These are phyloP conservation scores for Argentina silus DNA, from an alignment of 2,797 vertebrate genomes.

Conservation along the genomic window DNA sequence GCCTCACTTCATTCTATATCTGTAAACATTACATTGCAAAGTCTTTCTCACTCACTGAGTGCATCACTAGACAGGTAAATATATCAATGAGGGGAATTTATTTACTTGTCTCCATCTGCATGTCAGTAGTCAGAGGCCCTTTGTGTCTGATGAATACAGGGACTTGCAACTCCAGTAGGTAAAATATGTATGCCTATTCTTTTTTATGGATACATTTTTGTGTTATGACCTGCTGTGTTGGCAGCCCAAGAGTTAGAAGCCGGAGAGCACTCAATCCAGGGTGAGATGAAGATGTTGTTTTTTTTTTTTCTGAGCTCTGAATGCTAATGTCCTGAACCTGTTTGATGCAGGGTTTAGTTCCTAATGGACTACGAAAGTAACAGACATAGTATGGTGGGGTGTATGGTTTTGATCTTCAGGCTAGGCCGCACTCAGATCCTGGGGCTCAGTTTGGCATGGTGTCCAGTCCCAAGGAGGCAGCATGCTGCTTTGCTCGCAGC, in stretches of 20 bases:
- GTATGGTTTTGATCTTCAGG: constrained; percentile 24
- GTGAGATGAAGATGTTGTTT: constrained; percentile 28
- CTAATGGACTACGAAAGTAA: constrained; percentile 47
- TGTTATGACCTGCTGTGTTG: constrained; percentile 23
- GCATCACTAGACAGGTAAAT: constrained; percentile 40
- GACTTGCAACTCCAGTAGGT: constrained; percentile 6
- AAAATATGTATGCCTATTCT: constrained; percentile 9
- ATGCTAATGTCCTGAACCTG: constrained; percentile 23
- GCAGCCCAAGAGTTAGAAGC: constrained; percentile 24
- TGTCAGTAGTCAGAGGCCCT: neutral
- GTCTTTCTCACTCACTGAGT: constrained; percentile 39
- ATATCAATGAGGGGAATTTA: constrained; percentile 5
- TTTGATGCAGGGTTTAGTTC: constrained; percentile 37
- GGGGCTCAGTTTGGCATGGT: constrained; percentile 89
- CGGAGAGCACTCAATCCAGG: constrained; percentile 25
- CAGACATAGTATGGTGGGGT: constrained; percentile 27
- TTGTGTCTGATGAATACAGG: neutral
- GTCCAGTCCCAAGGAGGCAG: constrained; percentile 95
- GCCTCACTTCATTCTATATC: constrained; percentile 66
- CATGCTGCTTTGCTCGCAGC: constrained; percentile 95
- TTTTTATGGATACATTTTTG: constrained; percentile 12
- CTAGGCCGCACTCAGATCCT: constrained; percentile 11
- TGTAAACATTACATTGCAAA: constrained; percentile 65
- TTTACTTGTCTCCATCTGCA: neutral
- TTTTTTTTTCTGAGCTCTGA: constrained; percentile 36